These are phyloP conservation scores for Helarctos malayanus DNA, from an alignment of 2,797 vertebrate genomes.

Conservation along the genomic window DNA sequence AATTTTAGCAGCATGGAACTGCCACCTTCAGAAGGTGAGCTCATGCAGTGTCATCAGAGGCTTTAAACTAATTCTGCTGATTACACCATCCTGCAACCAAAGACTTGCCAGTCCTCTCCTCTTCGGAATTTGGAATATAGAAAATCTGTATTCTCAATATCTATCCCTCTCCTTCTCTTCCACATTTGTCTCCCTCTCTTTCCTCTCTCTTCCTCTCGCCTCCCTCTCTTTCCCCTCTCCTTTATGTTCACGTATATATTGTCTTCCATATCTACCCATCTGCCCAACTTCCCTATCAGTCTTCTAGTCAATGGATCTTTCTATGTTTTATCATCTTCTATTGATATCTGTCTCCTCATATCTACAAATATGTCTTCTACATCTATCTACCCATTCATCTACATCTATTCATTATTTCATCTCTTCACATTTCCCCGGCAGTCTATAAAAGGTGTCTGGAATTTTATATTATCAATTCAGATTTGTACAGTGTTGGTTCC, in stretches of 20 bases:
- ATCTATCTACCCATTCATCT: no score
- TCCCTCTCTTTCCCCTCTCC: not conserved
- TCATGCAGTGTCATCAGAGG: no score
- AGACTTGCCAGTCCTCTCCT: not conserved
- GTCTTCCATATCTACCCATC: not conserved
- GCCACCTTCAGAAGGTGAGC: not conserved
- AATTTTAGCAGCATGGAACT: no score
- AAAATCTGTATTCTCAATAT: not conserved
- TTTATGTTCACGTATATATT: not conserved
- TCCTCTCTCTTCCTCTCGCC: not conserved
- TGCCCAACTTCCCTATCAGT: not conserved
- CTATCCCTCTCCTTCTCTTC: not conserved
- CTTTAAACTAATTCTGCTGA: not conserved
- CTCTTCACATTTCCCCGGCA: not conserved
- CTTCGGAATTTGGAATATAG: not conserved
- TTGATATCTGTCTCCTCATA: not conserved
- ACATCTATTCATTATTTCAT: not conserved
- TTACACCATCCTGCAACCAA: not conserved
- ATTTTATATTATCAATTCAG: not conserved
- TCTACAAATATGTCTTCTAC: not conserved
- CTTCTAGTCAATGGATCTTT: not conserved
- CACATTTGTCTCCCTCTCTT: not conserved
- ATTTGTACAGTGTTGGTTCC: not conserved
- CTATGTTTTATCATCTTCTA: not conserved
- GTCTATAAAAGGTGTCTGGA: not conserved